Base-by-base conservation (phyloP, 2,113 vertebrate species). In the Myxocyprinus asiaticus region DNA sequence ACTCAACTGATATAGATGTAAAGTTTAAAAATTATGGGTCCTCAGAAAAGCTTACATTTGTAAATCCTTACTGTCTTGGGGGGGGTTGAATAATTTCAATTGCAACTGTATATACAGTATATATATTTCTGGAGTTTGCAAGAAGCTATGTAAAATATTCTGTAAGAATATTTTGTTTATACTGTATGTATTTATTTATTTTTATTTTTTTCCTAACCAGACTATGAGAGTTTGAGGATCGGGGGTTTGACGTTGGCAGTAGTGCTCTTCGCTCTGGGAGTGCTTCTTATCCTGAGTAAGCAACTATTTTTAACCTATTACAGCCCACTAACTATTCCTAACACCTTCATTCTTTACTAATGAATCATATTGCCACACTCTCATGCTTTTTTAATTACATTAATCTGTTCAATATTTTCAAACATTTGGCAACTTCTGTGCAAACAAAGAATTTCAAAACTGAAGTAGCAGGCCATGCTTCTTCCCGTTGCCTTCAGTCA, bases 261-360 rank as follows among this genome's bases (percentile, higher is more conserved):
- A 83, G 93, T 98, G 66, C 92, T 99, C 65, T 99, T 99, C 88
- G 92, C 94, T 0, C 89, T 99, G 0, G 97, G 97, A 51, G 96
- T 99, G 55, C 95, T 99, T 15, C 95, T 99, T 7, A 99, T 99
- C 79, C 94, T 99, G 72, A 99, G 97, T 99, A 85, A 95, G 97
- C 83, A 0, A 14, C 62, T 6, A 8, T n/a, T 50, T 2, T 33
- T 62, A 11, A 14, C 10, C 4, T 64, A 7, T 4, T 43, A 33
- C 3, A 33, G 1, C 22, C 22, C 22, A 33, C 22, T 44, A 65
- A 4, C n/a, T 14, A 66, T 7, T 66, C 64, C 14, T 66, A 45
- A 58, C 9, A 2, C 7, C 12, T 58, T 58, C 6, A 58, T 58
- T 58, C n/a, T n/a, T 11, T 58, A 48, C 4, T 48, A 7, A 48